A percentile compares a stretch with the other conserved stretches of the same genome.
phyloP scores from a whole-genome alignment of 2,888 invertebrate genomes.

The Isoperla grammatica region DNA sequence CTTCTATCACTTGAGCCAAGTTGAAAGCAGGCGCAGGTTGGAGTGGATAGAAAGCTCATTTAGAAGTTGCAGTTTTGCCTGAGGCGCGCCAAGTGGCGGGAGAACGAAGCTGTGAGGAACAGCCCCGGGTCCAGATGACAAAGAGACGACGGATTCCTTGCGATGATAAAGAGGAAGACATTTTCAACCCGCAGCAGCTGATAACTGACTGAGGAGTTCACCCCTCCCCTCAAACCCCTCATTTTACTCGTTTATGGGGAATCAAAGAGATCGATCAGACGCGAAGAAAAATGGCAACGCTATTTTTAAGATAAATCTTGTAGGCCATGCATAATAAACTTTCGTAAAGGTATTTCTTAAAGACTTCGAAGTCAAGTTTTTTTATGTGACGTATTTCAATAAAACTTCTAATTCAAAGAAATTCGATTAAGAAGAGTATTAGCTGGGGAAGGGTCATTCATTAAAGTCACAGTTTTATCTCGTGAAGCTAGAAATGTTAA shows the following conservation, averaged over 20 bases:
- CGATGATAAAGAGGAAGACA: constrained; percentile 18
- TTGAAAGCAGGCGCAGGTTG: constrained; percentile 3
- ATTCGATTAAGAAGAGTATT: too few relatives aligned
- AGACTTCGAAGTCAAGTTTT: too few relatives aligned
- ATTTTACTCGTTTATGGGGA: constrained; percentile 8
- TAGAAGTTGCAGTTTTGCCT: constrained; percentile 24
- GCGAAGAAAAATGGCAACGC: not conserved
- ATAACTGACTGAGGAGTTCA: not conserved
- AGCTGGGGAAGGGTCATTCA: too few relatives aligned
- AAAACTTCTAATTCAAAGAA: too few relatives aligned
- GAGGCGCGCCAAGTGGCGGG: constrained; percentile 20
- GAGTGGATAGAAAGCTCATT: constrained; percentile 25
- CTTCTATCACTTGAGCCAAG: constrained; percentile 18
- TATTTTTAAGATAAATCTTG: too few relatives aligned
- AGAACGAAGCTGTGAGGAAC: constrained; percentile 11
- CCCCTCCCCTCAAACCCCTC: not conserved
- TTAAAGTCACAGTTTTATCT: too few relatives aligned
- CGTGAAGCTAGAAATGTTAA: too few relatives aligned
- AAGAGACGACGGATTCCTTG: constrained; percentile 16
- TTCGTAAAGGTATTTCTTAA: too few relatives aligned
- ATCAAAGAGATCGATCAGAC: not conserved
- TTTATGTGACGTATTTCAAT: too few relatives aligned
- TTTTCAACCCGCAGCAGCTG: constrained; percentile 8
- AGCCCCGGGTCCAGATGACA: constrained; percentile 9
- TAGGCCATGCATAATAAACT: too few relatives aligned